Evolutionary conservation across 1,140 invertebrate species (phyloP), one percentile per base, ranked within the genome.

Genomic region (Drosophila paulistorum): DNA sequence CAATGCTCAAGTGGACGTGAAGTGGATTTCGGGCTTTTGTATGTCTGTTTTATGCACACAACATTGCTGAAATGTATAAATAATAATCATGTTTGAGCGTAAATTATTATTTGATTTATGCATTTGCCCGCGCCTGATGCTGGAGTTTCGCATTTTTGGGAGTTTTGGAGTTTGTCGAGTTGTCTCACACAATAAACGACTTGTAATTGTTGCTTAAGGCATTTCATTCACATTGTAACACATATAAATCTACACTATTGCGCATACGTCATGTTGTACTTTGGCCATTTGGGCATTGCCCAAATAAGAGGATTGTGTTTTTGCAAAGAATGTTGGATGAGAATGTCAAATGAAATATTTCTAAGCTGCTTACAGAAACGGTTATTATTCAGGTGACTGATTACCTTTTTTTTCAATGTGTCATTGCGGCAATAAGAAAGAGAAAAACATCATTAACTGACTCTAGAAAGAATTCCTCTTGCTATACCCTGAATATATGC

Each of bases 61-160:
- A 85, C 81, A 85, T 78, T 85, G 78, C 81, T 85, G 82, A 85
- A 85, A 85, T 78, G 77, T 77, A 85, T 69, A 81, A 70, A 71
- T 70, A 82, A 85, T 83, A 76, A 80, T 77, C 66, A 80, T 77
- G 77, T 80, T 70, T 71, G 65, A 81, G 81, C 69, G 74, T 78
- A 81, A 77, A 81, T 78, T 75, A 68, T 84, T 73, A 74, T 79
- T 83, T 82, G 71, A 82, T 83, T 71, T 82, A 80, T 81, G 67
- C 75, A 78, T 61, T 73, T 54, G 59, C 69, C 58, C 61, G 70
- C 61, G 60, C 55, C 45, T 51, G 45, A 51, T 51, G 45, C 45
- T 51, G 45, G 45, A 51, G 17, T 51, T 51, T 51, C 10, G 17
- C 20, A 4, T 17, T 20, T 48, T 51, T 68, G 64, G 42, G 71